Percentiles rank a stretch among this genome's conserved stretches.
phyloP scores from a whole-genome alignment of 2,888 invertebrate species.

The Thecocarcelia acutangulata region DNA sequence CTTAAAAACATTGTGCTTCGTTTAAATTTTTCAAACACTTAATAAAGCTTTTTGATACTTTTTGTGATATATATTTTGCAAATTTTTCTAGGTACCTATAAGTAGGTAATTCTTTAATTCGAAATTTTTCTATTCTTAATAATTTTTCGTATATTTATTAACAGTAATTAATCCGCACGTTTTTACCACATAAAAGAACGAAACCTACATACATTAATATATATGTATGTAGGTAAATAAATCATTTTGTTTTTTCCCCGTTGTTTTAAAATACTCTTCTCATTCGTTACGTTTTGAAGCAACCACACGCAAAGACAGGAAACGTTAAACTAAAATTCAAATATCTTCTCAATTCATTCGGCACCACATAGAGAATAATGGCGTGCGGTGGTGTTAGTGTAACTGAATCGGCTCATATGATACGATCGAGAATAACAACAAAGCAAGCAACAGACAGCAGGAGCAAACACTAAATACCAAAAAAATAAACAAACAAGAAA shows the following conservation, averaged over 20 bases:
- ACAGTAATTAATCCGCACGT: slow-evolving; percentile 38
- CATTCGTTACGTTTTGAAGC: slow-evolving; percentile 47
- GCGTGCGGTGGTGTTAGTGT: slow-evolving; percentile 47
- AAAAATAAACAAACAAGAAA: slow-evolving; percentile 54
- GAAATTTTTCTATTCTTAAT: slow-evolving; percentile 27
- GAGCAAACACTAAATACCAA: slow-evolving; percentile 47
- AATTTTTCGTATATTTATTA: slow-evolving; percentile 29
- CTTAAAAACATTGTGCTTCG: slow-evolving; percentile 5
- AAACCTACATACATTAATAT: background rate
- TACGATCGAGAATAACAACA: slow-evolving; percentile 55
- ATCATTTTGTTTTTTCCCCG: slow-evolving; percentile 47
- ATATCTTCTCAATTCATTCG: slow-evolving; percentile 58
- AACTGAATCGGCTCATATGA: slow-evolving; percentile 61
- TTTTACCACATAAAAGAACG: slow-evolving; percentile 30
- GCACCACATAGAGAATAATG: slow-evolving; percentile 40
- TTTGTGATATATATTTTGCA: slow-evolving; percentile 26
- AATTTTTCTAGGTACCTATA: background rate
- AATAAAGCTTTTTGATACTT: slow-evolving; percentile 11
- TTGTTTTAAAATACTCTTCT: slow-evolving; percentile 24
- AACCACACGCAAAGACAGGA: slow-evolving; percentile 76
- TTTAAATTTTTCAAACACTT: slow-evolving; percentile 20
- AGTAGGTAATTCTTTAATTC: slow-evolving; percentile 28
- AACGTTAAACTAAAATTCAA: slow-evolving; percentile 75
- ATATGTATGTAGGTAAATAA: background rate
- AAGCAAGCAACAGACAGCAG: slow-evolving; percentile 49